Percentiles rank a stretch among this genome's conserved stretches.
Evolutionary conservation across 2,113 vertebrate genomes (phyloP).

Genomic region (Mastomys coucha): DNA sequence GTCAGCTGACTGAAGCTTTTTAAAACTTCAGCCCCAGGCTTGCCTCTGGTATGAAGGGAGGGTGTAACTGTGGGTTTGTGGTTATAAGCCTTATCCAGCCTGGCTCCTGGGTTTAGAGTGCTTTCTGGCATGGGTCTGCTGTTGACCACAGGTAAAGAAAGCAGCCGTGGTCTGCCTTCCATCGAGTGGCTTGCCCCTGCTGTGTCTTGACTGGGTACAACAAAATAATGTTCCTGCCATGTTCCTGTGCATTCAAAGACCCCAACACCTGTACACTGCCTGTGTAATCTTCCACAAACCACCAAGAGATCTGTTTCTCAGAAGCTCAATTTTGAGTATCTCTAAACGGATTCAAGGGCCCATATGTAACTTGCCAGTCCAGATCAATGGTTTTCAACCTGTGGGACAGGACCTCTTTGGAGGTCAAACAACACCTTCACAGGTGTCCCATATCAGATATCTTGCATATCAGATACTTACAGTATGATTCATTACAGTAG

Average conservation of each 20-base stretch:
- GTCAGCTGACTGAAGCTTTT: background rate
- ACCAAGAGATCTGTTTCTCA: background rate
- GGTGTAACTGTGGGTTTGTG: background rate
- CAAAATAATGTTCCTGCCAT: background rate
- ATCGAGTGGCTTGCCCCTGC: background rate
- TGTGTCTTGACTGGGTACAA: background rate
- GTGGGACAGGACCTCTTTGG: background rate
- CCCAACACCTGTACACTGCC: background rate
- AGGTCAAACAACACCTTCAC: background rate
- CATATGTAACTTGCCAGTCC: background rate
- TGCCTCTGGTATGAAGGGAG: background rate
- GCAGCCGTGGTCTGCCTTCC: background rate
- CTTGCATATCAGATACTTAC: background rate
- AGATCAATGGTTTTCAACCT: background rate
- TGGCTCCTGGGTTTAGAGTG: background rate
- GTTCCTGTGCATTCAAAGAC: background rate
- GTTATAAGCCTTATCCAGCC: background rate
- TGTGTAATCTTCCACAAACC: background rate
- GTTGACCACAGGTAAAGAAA: background rate
- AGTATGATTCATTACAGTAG: background rate
- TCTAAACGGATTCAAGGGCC: background rate
- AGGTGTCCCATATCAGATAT: background rate
- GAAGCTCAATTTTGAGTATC: conserved; percentile 10
- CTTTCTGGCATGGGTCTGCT: background rate
- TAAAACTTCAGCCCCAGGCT: background rate